Evolutionary conservation across 2,113 vertebrate species (phyloP), one percentile per base, ranked within the genome.

Genomic region (Psittacula cyanocephala): DNA sequence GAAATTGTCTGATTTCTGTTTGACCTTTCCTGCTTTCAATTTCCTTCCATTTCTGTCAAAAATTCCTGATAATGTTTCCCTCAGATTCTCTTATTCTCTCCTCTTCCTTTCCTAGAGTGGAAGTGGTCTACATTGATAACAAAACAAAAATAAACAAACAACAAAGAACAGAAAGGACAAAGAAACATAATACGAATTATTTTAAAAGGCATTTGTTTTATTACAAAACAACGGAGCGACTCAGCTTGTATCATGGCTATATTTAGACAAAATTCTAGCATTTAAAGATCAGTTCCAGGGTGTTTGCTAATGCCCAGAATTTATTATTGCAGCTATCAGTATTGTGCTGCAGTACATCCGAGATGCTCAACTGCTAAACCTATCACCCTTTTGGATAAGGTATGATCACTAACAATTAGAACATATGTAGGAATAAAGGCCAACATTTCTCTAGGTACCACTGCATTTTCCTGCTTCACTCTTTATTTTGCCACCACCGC

Each of bases 1-100:
- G 86, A 92, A 86, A 90, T 91, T 46, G 10, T 78, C 60, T 82
- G 77, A 60, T 93, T 96, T 70, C 39, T 74, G 14, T 63, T 70
- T 97, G 89, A 81, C 93, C 86, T 96, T 93, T 91, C 10, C 59
- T 75, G 29, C 4, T 3, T 89, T 69, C 53, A 65, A 24, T 83
- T 89, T 88, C 57, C 53, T 85, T 89, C 60, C 5, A 69, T 63
- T 89, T 89, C 76, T 86, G 29, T 81, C 55, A 87, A 80, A 92
- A 81, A 82, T 60, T 94, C 70, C 67, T 59, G 49, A 39, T 59
- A 13, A 29, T 24, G 5, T 86, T 91, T 86, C 89, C 81, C 59
- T 25, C 72, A 50, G 17, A 80, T 69, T 91, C 81, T 77, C 43
- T 59, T 35, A 35, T 22, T 74, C 49, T 35, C 22, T 79, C 39